These are phyloP conservation scores for Tarsius wallacei DNA, from an alignment of 2,797 vertebrate species.

Conservation along the genomic window DNA sequence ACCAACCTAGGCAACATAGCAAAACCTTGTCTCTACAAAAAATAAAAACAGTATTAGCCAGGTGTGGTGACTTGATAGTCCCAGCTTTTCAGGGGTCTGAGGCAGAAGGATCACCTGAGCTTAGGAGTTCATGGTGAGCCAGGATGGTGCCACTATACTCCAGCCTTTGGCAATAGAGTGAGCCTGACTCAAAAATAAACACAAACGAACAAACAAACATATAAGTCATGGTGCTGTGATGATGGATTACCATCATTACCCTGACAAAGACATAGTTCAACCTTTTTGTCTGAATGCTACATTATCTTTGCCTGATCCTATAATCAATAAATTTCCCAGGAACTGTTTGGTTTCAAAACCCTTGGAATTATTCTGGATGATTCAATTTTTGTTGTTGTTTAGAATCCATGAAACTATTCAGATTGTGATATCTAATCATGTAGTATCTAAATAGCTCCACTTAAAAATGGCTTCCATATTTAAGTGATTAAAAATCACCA, in stretches of 20 bases:
- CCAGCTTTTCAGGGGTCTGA: too few species aligned
- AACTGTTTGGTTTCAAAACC: not conserved
- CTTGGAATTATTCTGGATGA: conserved; percentile 33
- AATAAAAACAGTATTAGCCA: too few species aligned
- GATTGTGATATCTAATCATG: not conserved
- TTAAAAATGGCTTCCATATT: conserved; percentile 27
- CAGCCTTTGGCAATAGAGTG: too few species aligned
- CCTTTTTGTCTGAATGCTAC: not conserved
- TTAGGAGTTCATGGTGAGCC: too few species aligned
- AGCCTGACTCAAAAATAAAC: too few species aligned
- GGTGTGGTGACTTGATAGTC: too few species aligned
- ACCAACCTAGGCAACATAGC: too few species aligned
- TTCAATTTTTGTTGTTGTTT: not conserved
- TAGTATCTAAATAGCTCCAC: not conserved
- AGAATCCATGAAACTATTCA: not conserved
- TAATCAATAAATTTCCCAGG: conserved; percentile 4
- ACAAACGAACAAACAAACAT: not conserved
- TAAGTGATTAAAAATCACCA: conserved; percentile 12
- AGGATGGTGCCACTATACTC: too few species aligned
- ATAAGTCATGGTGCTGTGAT: not conserved
- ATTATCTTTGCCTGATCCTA: not conserved
- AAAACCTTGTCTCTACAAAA: too few species aligned
- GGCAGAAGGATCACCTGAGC: too few species aligned
- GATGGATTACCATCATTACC: not conserved
- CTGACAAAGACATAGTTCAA: not conserved